phyloP scores from a whole-genome alignment of 2,113 vertebrate genomes.

The Megaleporinus macrocephalus region DNA sequence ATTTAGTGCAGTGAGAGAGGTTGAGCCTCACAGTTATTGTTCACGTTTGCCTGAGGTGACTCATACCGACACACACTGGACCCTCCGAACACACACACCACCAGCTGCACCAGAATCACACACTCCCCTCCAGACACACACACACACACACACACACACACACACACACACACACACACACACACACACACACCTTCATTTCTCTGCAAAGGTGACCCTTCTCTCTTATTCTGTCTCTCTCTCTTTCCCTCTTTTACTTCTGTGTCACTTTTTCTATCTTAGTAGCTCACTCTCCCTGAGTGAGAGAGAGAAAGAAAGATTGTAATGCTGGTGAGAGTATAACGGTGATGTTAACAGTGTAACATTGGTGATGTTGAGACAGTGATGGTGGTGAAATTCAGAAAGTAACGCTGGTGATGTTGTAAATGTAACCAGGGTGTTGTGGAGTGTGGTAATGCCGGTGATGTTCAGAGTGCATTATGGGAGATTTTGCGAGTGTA shows the following conservation, averaged over 20 bases:
- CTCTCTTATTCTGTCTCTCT: slow-evolving; percentile 17
- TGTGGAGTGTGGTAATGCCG: no score
- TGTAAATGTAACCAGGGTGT: no score
- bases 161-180: not conserved
- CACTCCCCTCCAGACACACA: slow-evolving; percentile 19
- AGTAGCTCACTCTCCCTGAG: not conserved
- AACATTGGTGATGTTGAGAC: no score
- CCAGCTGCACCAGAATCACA: slow-evolving; percentile 36
- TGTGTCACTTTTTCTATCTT: slow-evolving; percentile 1
- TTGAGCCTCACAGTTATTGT: slow-evolving; percentile 55
- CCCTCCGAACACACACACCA: slow-evolving; percentile 22
- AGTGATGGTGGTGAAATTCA: no score
- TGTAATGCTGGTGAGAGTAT: no score
- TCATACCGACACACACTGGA: slow-evolving; percentile 23
- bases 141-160: slow-evolving; percentile 20
- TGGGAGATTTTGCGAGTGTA: no score
- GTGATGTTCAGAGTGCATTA: no score
- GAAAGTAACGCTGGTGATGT: no score
- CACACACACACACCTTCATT: slow-evolving; percentile 40
- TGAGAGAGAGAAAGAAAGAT: no score
- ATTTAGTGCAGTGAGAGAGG: slow-evolving; percentile 53
- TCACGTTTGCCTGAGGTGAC: slow-evolving; percentile 53
- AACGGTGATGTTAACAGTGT: no score
- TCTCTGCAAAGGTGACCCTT: slow-evolving; percentile 53
- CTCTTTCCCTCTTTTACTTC: not conserved